Evolutionary conservation across 2,888 invertebrate species (phyloP).

Genomic region (Drosophila nr. medialis): DNA sequence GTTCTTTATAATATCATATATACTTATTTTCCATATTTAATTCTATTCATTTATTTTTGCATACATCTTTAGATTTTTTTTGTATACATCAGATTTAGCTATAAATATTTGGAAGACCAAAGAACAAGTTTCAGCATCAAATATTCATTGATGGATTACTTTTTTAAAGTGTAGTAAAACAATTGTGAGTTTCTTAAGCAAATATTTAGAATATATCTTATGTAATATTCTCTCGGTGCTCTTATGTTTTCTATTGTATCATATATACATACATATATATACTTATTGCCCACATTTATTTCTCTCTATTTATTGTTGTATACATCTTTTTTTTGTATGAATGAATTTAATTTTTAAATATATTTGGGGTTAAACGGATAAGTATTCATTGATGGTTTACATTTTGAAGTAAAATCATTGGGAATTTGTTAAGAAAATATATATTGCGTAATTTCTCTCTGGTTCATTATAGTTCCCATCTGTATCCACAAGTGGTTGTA

Average conservation of each 20-base stretch:
- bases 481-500: background rate
- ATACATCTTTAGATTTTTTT: background rate
- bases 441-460: background rate
- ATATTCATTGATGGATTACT: slow-evolving; percentile 18
- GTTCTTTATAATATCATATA: background rate
- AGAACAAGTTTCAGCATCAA: background rate
- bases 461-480: background rate
- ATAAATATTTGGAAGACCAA: background rate
- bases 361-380: background rate
- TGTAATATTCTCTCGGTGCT: background rate
- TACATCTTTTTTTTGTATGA: background rate
- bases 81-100: background rate
- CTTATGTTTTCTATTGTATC: background rate
- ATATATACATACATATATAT: too few relatives aligned
- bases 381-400: background rate
- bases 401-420: background rate
- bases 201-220: background rate
- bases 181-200: background rate
- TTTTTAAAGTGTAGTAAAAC: background rate
- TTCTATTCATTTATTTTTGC: background rate
- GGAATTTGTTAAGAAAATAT: background rate
- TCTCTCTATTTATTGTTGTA: background rate
- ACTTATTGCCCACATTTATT: background rate
- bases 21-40: background rate
- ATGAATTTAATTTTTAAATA: background rate